Conservation (phyloP, 1,140 invertebrate species). For the Apis dorsata region DNA sequence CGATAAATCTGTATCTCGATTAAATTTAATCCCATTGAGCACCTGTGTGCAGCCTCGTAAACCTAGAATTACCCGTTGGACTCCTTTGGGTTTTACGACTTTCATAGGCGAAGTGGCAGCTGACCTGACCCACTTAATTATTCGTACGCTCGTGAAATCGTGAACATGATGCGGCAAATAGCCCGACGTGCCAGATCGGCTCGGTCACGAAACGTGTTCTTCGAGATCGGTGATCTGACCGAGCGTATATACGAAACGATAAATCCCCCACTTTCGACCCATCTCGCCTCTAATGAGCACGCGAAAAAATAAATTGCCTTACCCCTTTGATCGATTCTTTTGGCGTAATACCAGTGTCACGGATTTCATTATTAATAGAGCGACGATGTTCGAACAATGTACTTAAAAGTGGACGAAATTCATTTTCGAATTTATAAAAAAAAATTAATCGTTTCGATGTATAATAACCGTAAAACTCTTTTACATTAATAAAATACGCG, state of each 20-base stretch:
- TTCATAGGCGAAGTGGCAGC: conserved; percentile 12
- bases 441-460: too few relatives aligned
- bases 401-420: too few relatives aligned
- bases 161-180: conserved; percentile 19
- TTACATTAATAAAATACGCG: too few relatives aligned
- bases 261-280: background rate
- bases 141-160: conserved; percentile 27
- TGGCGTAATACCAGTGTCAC: background rate
- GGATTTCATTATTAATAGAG: background rate
- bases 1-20: conserved; percentile 35
- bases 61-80: conserved; percentile 42
- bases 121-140: conserved; percentile 56
- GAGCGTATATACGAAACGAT: background rate
- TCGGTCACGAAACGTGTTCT: conserved; percentile 18
- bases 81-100: conserved; percentile 50
- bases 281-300: background rate
- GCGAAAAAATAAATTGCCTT: background rate
- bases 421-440: too few relatives aligned
- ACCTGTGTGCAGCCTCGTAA: conserved; percentile 53
- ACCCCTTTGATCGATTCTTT: background rate
- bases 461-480: too few relatives aligned
- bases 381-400: too few relatives aligned
- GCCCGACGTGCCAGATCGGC: conserved; percentile 17
- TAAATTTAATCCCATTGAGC: conserved; percentile 39
- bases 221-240: background rate